phyloP scores from a whole-genome alignment of 1,140 invertebrate genomes.

The Leguminivora glycinivorella region DNA sequence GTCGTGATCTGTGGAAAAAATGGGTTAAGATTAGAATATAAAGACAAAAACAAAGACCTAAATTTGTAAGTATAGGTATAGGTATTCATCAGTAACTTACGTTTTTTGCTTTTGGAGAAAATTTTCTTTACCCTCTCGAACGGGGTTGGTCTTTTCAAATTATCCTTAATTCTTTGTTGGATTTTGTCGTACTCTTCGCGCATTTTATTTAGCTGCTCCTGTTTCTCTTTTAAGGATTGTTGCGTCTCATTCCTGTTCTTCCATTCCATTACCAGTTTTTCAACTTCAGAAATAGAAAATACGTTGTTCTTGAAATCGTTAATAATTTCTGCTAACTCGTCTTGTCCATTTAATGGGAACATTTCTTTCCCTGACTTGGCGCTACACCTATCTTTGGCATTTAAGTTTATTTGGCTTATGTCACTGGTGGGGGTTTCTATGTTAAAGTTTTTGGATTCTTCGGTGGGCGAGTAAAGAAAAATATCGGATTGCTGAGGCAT shows the following conservation, averaged over 20 bases:
- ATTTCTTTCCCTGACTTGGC: slow-evolving; percentile 67
- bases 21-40: not conserved
- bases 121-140: slow-evolving; percentile 89
- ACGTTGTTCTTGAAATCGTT: slow-evolving; percentile 94
- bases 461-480: slow-evolving; percentile 70
- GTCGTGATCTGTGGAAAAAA: slow-evolving; percentile 59
- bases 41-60: too few relatives aligned
- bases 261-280: slow-evolving; percentile 91
- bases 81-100: slow-evolving; percentile 43
- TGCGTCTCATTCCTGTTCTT: slow-evolving; percentile 91
- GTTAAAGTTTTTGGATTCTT: slow-evolving; percentile 69
- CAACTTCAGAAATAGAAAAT: slow-evolving; percentile 90
- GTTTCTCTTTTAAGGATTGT: slow-evolving; percentile 90
- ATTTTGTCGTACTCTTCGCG: slow-evolving; percentile 89
- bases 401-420: slow-evolving; percentile 72
- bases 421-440: slow-evolving; percentile 73
- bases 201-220: slow-evolving; percentile 89
- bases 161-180: slow-evolving; percentile 86
- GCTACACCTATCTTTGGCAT: slow-evolving; percentile 67
- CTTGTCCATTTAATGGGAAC: slow-evolving; percentile 78
- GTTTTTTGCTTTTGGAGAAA: slow-evolving; percentile 81
- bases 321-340: slow-evolving; percentile 91
- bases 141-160: slow-evolving; percentile 86
- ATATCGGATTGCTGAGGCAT: slow-evolving; percentile 67
- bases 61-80: too few relatives aligned